Base-by-base conservation (phyloP, 2,797 vertebrate genomes). In the Emys orbicularis region DNA sequence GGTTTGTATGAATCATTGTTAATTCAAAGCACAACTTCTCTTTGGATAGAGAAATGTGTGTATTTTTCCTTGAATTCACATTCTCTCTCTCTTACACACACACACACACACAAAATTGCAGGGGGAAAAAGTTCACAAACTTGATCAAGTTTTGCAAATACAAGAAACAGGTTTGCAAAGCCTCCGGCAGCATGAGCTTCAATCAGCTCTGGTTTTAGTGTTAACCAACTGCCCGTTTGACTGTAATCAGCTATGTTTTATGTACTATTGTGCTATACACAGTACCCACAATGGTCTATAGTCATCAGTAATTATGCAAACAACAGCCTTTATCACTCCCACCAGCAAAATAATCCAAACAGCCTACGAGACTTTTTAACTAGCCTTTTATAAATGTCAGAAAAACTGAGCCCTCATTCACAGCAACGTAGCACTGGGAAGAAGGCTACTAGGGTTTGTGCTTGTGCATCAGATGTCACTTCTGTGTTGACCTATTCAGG, bases 271-370 rank as follows among this genome's bases (percentile, higher is more conserved):
- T 5, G 25, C 59, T 31, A 61, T 3, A 61, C 18, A 7, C 53
- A 52, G 57, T 81, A 86, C 10, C 16, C 3, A 10, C 52, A 84
- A 84, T 83, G 85, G 68, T 86, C 72, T 1, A 0, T n/a, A 79
- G 81, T 79, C 86, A 76, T 83, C 79, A 52, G 41, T 23, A 83
- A 86, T 76, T 91, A 74, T 76, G 84, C 82, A 84, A 90, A 91
- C 16, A 74, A 65, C 12, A 86, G 37, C 87, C 34, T 81, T 77
- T 79, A 61, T 16, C 81, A 81, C 8, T 88, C 81, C 76, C 59
- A 61, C 59, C 59, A 31, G 31, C 59, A 88, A 81, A 89, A 96
- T 5, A 18, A 79, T 47, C 41, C 0, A 0, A 90, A 79, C 13
- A 90, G 91, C 53, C n/a, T 41, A 88, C 85, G 27, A 21, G 87